Conservation (phyloP, 2,888 invertebrate genomes). For the Drosophila subquinaria region DNA sequence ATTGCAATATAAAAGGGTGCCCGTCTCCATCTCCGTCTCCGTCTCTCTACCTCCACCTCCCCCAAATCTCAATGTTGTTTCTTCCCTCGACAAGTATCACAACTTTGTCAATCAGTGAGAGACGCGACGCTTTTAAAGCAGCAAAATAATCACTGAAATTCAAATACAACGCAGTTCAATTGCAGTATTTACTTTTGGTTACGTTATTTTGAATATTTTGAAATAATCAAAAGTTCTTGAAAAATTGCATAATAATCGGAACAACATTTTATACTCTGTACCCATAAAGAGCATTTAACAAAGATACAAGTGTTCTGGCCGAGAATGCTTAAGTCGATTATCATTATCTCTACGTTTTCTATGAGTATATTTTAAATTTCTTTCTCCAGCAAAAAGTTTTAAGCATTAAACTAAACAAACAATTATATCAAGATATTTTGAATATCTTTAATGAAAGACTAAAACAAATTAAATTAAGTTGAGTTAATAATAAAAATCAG, state of each 20-base stretch:
- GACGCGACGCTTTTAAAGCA: conserved; percentile 18
- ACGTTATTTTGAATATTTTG: neutral
- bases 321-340: neutral
- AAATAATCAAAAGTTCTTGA: neutral
- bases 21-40: neutral
- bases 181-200: neutral
- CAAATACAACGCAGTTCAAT: neutral
- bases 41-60: neutral
- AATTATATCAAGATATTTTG: too few species aligned
- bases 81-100: conserved; percentile 8
- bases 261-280: neutral
- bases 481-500: too few species aligned
- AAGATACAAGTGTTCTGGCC: neutral
- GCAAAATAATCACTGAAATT: conserved; percentile 8
- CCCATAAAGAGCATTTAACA: too few species aligned
- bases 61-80: conserved; percentile 2
- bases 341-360: neutral
- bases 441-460: too few species aligned
- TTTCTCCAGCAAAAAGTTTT: too few species aligned
- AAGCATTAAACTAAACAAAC: too few species aligned
- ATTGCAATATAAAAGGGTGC: conserved; percentile 45
- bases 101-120: conserved; percentile 28
- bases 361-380: too few species aligned
- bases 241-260: neutral
- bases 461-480: too few species aligned